phyloP scores from a whole-genome alignment of 2,888 invertebrate species.

The Drosophila niveifrons region DNA sequence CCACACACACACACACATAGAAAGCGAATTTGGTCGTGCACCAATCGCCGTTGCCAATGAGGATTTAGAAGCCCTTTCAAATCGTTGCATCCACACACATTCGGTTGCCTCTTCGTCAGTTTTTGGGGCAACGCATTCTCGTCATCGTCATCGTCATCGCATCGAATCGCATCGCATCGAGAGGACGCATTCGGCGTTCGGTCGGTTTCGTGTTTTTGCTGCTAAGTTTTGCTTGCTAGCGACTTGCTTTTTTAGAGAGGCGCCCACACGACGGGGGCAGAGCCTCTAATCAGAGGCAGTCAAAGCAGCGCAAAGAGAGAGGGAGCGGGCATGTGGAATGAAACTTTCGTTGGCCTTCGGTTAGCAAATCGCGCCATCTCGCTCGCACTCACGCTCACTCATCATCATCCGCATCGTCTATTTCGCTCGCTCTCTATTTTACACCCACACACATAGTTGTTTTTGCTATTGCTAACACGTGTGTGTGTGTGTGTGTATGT shows the following conservation, averaged over 20 bases:
- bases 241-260: conserved; percentile 45
- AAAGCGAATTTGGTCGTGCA: conserved; percentile 41
- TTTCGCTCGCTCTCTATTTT: conserved; percentile 56
- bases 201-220: conserved; percentile 38
- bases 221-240: conserved; percentile 49
- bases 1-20: too few relatives aligned
- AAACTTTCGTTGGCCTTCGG: conserved; percentile 71
- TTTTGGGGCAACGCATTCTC: conserved; percentile 35
- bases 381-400: conserved; percentile 35
- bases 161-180: conserved; percentile 15
- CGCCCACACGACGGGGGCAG: neutral
- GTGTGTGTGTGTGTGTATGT: conserved; percentile 15
- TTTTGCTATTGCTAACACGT: conserved; percentile 40
- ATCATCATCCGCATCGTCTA: conserved; percentile 39
- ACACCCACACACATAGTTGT: conserved; percentile 43
- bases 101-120: conserved; percentile 45
- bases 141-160: conserved; percentile 35
- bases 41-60: conserved; percentile 70
- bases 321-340: conserved; percentile 4
- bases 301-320: neutral
- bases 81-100: conserved; percentile 71
- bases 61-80: conserved; percentile 72
- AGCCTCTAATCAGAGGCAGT: conserved; percentile 43
- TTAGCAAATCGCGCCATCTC: conserved; percentile 66
- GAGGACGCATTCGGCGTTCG: conserved; percentile 41